Evolutionary conservation across 2,113 vertebrate species (phyloP), one percentile per base, ranked within the genome.

Genomic region (Silurus meridionalis): DNA sequence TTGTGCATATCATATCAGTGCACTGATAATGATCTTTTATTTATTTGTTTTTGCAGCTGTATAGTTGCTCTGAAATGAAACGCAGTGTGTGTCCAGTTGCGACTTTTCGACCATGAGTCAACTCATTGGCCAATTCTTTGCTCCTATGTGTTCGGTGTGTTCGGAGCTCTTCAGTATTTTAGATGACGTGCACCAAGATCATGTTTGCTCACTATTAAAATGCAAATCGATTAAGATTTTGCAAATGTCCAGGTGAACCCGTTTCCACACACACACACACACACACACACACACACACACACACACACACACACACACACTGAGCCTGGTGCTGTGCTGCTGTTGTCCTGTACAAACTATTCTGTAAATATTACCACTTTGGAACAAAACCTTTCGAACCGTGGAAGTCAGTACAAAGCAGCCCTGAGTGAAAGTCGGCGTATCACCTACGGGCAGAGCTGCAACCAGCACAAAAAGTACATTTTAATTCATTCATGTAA

Each of bases 401-500:
- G 14, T 4, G 2, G 46, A 10, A 4, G 61, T 64, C 11, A 23
- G 60, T 13, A 14, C 8, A 10, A 58, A 63, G 46, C 28, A 17
- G 5, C 4, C 9, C 46, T 23, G 19, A 64, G 13, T 17, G 37
- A 52, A 82, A 15, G 11, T 15, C 80, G 8, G 28, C 9, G 13
- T 13, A 63, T 64, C 37, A 21, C 37, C 79, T 50, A 8, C 58
- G 0, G 60, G 60, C 60, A 25, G 10, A 25, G 61, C 14, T 14
- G 15, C 50, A 13, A 55, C 74, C 7, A 53, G 69, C n/a, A 46
- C 19, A 23, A 60, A 87, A 89, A 81, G 7, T 84, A 67, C 58
- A 53, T 90, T 90, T 88, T 84, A 61, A 86, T 86, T 57, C 81
- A 64, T 50, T 79, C 52, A 83, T 80, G 64, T 15, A 53, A 86